Base-by-base conservation (phyloP, 2,888 invertebrate genomes). In the Nasonovia ribisnigri region DNA sequence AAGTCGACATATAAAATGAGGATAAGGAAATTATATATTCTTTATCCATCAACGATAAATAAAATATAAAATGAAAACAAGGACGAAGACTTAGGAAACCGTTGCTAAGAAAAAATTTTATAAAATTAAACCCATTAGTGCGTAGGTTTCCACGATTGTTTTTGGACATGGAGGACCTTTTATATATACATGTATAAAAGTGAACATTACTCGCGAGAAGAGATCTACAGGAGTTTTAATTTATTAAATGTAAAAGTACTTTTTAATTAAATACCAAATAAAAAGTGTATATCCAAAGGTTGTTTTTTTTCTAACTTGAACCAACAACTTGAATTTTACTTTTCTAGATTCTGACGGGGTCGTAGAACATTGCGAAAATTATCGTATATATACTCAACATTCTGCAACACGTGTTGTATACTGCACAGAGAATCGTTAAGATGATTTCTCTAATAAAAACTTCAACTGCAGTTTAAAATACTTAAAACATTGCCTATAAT, bases 211-310 rank as follows among this genome's bases (percentile, higher is more conserved):
- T n/a, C n/a, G n/a, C 11, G 4, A 48, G 13, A 20, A 46, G 60
- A 36, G 48, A 87, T 67, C 87, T 24, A 60, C 67, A 54, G 42
- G 67, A 67, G 51, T 67, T 67, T 77, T 77, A 77, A 92, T 92
- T 92, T 88, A 88, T 92, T 92, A 67, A 92, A 67, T 88, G 26
- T n/a, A 92, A 88, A 92, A 88, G 67, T 92, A 88, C 24, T 77
- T 92, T 92, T 88, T 92, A 88, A 92, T 88, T 77, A 92, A 92
- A 88, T 92, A 77, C 51, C 51, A 16, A 92, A 92, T 92, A 67
- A 77, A 77, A 92, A 88, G 51, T 43, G 77, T n/a, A n/a, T 36
- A 36, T 24, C n/a, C 24, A 29, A 92, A 77, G 88, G 51, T 88
- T 51, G 36, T 77, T 77, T 84, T 84, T 54, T 43, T 91, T 91